Conservation (phyloP, 2,888 invertebrate genomes). For the Dione vanillae region DNA sequence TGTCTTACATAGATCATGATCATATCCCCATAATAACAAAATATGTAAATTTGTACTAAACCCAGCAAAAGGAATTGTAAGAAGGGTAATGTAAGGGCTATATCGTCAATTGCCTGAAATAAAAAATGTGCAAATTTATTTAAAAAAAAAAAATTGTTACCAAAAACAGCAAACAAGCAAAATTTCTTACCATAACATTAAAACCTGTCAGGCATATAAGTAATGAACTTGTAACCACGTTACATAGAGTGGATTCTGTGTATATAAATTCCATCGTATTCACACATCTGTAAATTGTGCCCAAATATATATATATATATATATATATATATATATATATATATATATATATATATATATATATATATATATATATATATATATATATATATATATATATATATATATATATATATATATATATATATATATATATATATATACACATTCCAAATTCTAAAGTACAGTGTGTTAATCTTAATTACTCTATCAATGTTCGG, state of each 20-base stretch:
- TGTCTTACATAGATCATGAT: constrained; percentile 61
- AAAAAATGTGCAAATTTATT: neutral
- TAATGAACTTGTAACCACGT: constrained; percentile 61
- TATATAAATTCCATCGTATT: constrained; percentile 58
- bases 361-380: neutral
- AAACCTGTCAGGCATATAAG: constrained; percentile 65
- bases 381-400: no score
- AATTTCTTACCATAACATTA: constrained; percentile 58
- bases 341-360: no score
- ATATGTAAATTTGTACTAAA: constrained; percentile 61
- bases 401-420: neutral
- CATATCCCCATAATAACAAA: constrained; percentile 65
- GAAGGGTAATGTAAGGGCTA: constrained; percentile 57
- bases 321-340: neutral
- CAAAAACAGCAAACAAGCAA: neutral
- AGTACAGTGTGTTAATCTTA: no score
- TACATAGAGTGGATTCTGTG: constrained; percentile 60
- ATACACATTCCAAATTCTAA: no score
- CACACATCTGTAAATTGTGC: constrained; percentile 62
- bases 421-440: no score
- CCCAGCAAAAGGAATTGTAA: constrained; percentile 55
- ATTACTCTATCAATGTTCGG: constrained; percentile 57
- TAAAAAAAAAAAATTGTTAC: neutral
- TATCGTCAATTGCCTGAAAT: constrained; percentile 57
- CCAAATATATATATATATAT: no score